phyloP scores from a whole-genome alignment of 2,888 invertebrate genomes.

The Noctua janthina region DNA sequence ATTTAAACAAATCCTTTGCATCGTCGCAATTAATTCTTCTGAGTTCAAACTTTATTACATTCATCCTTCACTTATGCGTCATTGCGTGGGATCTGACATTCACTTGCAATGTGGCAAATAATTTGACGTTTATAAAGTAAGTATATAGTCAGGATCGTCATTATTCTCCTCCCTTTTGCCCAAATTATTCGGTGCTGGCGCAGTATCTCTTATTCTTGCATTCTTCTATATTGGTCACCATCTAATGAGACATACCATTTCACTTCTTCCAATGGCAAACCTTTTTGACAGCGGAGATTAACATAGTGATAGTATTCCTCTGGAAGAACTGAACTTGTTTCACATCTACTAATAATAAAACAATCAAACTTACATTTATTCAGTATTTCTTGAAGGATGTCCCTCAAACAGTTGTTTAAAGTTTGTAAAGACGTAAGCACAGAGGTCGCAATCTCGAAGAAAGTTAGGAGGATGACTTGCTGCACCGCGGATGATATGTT shows the following conservation, averaged over 20 bases:
- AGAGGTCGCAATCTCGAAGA: conserved; percentile 80
- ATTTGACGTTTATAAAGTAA: background rate
- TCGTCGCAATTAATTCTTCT: background rate
- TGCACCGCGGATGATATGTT: conserved; percentile 63
- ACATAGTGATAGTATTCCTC: background rate
- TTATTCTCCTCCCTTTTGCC: background rate
- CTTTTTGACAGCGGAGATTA: background rate
- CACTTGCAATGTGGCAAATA: background rate
- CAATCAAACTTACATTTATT: conserved; percentile 35
- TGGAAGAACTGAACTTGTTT: background rate
- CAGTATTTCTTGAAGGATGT: conserved; percentile 54
- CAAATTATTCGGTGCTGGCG: background rate
- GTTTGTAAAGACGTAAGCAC: conserved; percentile 80
- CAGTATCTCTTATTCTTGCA: background rate
- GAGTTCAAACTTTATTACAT: background rate
- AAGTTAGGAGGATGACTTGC: conserved; percentile 81
- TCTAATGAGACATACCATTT: background rate
- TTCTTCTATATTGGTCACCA: background rate
- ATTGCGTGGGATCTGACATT: background rate
- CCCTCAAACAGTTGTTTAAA: conserved; percentile 78
- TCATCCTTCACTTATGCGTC: background rate
- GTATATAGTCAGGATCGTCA: background rate
- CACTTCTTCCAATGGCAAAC: background rate
- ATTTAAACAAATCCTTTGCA: too few species aligned
- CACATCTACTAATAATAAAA: background rate